These are phyloP conservation scores for Glandiceps talaboti DNA, from an alignment of 53 echinoderm and acorn worm species.

Conservation along the genomic window DNA sequence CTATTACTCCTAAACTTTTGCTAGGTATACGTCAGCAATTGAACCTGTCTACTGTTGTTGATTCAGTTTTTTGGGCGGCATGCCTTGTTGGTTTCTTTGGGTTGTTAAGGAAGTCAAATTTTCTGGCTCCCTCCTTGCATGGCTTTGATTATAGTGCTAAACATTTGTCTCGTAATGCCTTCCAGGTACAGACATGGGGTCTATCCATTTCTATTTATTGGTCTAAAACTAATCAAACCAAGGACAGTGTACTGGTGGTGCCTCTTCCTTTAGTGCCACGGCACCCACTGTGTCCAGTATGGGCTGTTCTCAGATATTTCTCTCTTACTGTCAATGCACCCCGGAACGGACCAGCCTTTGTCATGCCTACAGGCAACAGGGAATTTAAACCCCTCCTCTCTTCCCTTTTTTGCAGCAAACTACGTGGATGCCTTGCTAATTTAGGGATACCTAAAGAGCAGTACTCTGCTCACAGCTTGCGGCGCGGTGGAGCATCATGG, in stretches of 20 bases:
- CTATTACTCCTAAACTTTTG: neutral
- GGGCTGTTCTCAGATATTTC: neutral
- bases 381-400: no score
- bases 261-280: neutral
- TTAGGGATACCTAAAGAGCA: no score
- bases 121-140: neutral
- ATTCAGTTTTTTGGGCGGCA: neutral
- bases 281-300: neutral
- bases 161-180: neutral
- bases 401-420: no score
- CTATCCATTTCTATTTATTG: neutral
- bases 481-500: no score
- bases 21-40: neutral
- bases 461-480: no score
- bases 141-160: neutral
- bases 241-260: neutral
- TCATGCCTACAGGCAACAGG: neutral
- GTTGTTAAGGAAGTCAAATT: constrained; percentile 4
- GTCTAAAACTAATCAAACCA: neutral
- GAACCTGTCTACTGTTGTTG: neutral
- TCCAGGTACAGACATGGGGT: neutral
- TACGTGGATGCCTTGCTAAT: no score
- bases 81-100: neutral
- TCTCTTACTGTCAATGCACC: neutral
- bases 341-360: neutral